Evolutionary conservation across 2,888 invertebrate species (phyloP).

Genomic region (Aspidapion aeneum): DNA sequence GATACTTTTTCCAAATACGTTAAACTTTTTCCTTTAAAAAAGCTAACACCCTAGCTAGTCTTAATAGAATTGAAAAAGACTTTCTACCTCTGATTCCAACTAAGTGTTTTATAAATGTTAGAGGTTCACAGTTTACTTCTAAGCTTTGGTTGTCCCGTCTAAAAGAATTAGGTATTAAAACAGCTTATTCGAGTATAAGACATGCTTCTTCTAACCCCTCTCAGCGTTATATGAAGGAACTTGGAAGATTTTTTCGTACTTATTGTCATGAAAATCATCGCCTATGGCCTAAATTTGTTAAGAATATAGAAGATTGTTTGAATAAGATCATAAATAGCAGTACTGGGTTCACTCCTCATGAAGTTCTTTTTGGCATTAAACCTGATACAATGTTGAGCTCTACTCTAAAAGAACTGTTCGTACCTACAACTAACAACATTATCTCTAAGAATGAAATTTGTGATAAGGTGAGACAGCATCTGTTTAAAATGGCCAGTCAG

Average conservation of each 20-base stretch:
- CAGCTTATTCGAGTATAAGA: not conserved
- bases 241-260: conserved; percentile 7
- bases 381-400: no score
- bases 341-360: not conserved
- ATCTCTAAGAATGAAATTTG: not conserved
- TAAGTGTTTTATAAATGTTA: conserved; percentile 4
- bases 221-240: conserved; percentile 5
- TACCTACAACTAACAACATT: no score
- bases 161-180: not conserved
- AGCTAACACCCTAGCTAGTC: conserved; percentile 19
- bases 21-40: conserved; percentile 25
- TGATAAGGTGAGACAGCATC: not conserved
- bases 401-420: no score
- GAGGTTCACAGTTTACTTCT: conserved; percentile 10
- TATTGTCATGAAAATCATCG: conserved; percentile 5
- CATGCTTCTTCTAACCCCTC: conserved; percentile 6
- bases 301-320: not conserved
- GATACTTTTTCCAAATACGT: conserved; percentile 31
- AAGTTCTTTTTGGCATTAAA: not conserved
- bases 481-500: not conserved
- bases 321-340: not conserved
- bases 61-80: conserved; percentile 1
- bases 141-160: conserved; percentile 18
- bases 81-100: not conserved
- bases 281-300: not conserved